Evolutionary conservation across 2,797 vertebrate genomes (phyloP).

Genomic region (Urosaurus nigricauda): DNA sequence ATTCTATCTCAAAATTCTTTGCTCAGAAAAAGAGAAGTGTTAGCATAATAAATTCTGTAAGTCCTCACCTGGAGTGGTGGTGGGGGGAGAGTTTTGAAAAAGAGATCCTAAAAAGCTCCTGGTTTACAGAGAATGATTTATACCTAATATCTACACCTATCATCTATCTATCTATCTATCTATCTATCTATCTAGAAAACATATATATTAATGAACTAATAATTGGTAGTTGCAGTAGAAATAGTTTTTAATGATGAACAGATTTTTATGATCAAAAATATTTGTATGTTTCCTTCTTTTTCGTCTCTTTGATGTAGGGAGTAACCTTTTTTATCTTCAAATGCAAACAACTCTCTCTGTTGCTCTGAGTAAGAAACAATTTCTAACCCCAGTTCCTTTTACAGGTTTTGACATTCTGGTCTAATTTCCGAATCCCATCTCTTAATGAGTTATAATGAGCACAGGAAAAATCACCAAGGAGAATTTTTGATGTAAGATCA

Average conservation of each 20-base stretch:
- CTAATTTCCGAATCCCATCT: constrained; percentile 60
- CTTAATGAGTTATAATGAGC: constrained; percentile 68
- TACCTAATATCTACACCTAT: too few species aligned
- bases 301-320: background rate
- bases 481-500: constrained; percentile 66
- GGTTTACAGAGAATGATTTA: background rate
- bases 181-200: background rate
- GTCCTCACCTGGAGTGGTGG: background rate
- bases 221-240: background rate
- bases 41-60: background rate
- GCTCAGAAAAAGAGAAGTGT: background rate
- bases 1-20: background rate
- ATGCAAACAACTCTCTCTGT: constrained; percentile 15
- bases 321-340: constrained; percentile 26
- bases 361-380: constrained; percentile 29
- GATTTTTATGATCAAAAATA: background rate
- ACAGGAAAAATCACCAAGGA: constrained; percentile 63
- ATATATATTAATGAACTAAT: background rate
- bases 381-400: constrained; percentile 52
- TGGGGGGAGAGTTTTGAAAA: background rate
- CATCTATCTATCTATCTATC: too few species aligned
- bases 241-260: background rate
- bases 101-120: background rate
- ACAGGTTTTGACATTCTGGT: constrained; percentile 46
- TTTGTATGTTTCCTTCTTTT: background rate